Conservation (phyloP, 92 coral and sea anemone genomes). For the Zoanthus gigantus region DNA sequence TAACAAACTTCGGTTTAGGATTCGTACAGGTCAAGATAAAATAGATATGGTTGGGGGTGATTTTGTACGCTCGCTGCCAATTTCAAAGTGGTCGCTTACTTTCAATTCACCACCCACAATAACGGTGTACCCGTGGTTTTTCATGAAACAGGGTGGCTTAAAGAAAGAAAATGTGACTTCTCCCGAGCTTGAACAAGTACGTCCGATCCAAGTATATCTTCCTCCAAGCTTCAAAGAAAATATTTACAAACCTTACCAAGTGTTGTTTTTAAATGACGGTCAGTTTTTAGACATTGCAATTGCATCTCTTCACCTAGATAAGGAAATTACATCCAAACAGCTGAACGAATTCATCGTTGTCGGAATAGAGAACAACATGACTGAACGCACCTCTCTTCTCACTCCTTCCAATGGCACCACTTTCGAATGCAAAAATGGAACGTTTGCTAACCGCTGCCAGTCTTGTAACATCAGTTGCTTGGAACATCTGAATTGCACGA, state of each 20-base stretch:
- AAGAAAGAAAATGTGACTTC: conserved; percentile 41
- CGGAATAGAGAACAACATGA: conserved; percentile 26
- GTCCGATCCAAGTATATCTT: conserved; percentile 31
- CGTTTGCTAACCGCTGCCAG: not conserved
- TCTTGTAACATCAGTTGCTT: conserved; percentile 38
- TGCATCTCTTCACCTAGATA: not conserved
- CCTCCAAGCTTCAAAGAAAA: conserved; percentile 66
- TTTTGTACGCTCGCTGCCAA: conserved; percentile 47
- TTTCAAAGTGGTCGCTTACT: conserved; percentile 37
- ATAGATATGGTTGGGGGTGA: conserved; percentile 59
- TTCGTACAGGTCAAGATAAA: conserved; percentile 35
- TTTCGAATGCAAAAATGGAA: conserved; percentile 33
- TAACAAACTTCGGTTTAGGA: conserved; percentile 27
- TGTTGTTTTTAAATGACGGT: conserved; percentile 55
- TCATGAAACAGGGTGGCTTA: conserved; percentile 29
- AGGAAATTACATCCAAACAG: conserved; percentile 10
- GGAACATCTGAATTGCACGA: not conserved
- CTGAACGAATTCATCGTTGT: conserved; percentile 50
- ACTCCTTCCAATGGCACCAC: conserved; percentile 46
- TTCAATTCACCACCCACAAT: conserved; percentile 21
- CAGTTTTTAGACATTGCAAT: not conserved
- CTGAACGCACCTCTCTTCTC: conserved; percentile 35
- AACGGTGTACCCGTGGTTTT: conserved; percentile 65
- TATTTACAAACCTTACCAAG: conserved; percentile 53
- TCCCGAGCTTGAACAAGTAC: conserved; percentile 40